Base-by-base conservation (phyloP, 2,113 vertebrate species). In the Apodemus speciosus region DNA sequence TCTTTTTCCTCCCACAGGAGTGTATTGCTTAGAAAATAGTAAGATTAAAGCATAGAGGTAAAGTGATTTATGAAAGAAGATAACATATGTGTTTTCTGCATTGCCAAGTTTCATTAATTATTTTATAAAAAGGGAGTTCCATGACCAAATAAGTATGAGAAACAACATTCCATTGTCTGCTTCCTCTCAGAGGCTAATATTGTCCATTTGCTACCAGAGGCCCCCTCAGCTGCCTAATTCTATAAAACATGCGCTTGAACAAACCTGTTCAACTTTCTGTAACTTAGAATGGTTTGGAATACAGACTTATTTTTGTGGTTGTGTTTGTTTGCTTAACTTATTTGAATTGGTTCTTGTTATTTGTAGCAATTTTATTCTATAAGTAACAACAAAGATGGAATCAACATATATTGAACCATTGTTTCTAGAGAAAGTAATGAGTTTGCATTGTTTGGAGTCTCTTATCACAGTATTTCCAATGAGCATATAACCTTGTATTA, bases 41-140 rank as follows among this genome's bases (percentile, higher is more conserved):
- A 51, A 72, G 21, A 58, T 83, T 87, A 81, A 69, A 84, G 35
- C 10, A 4, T 0, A 49, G 58, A 68, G 1, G 9, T 62, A 62
- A 11, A 62, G 25, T 62, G 25, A 62, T 62, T 62, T 27, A 30
- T 30, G 10, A 27, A 62, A 62, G 27, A 66, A 32, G 62, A 14
- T 32, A 32, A 66, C 62, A 66, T 53, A 85, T 79, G 46, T 62
- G 3, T 87, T 93, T 38, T 35, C 20, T n/a, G 76, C 85, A 38
- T 84, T 51, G 40, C 27, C 81, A 81, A 58, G 23, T 91, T 66
- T 93, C 20, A 73, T 3, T 53, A 27, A 85, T 66, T 80, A 40
- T 87, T 93, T 91, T 95, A 84, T 88, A 95, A 64, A 95, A 35
- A 56, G 76, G 69, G 69, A 93, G 62, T 88, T 69, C 14, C 5